Evolutionary conservation across 2,113 vertebrate species (phyloP), one percentile per base, ranked within the genome.

Genomic region (Chaenogobius annularis): DNA sequence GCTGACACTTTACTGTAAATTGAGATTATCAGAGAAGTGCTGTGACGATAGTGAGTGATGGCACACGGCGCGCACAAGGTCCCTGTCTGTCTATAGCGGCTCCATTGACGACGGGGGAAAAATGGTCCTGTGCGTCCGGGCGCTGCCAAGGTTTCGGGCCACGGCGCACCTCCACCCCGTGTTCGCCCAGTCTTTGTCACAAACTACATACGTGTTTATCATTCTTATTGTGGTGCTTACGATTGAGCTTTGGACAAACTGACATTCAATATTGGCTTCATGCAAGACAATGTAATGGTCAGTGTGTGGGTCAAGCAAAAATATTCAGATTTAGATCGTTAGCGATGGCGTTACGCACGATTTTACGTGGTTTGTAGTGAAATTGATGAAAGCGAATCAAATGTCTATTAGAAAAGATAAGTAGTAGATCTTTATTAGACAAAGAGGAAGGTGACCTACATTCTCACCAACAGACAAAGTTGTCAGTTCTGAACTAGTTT

Each of bases 1-100:
- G 40, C 70, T 89, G 91, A 89, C 89, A 90, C 68, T 83, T 82
- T 89, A 90, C 89, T 89, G 91, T 91, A 90, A 89, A 92, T 90
- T 87, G 85, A 85, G 86, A 88, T 91, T 75, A 91, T 88, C 80
- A 86, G 83, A 87, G 83, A 91, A 90, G 88, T 88, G 88, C 81
- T 80, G 76, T 66, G 83, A 82, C 74, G 74, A 80, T 75, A 13
- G 74, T 90, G 89, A 91, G 85, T 79, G 81, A 89, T 88, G 84
- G 77, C 86, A 85, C 70, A 81, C 84, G 82, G 69, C 69, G 75
- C 65, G 68, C 78, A 66, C 84, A 89, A 90, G 88, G 86, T 90
- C 85, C 80, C 80, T 63, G 35, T 63, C 15, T 74, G 83, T 88
- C 82, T 84, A 20, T 75, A 55, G 31, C 44, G 74, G 74, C 54